A percentile compares a stretch with the other conserved stretches of the same genome.
Evolutionary conservation across 2,113 vertebrate species (phyloP).

Genomic region (Hiodon alosoides): DNA sequence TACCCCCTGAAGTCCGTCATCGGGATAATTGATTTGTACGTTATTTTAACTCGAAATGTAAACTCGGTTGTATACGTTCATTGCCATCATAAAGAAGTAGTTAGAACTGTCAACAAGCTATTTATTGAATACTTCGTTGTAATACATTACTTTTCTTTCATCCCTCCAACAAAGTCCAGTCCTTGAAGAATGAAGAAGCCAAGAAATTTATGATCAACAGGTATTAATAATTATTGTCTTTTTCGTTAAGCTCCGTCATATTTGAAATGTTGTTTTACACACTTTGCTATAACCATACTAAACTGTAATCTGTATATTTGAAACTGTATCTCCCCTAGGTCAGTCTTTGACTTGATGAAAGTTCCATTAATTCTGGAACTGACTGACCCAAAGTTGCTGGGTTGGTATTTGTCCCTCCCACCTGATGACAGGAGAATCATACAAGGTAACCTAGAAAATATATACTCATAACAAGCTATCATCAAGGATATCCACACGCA

Average conservation of each 20-base stretch:
- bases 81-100: no score
- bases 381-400: constrained; percentile 42
- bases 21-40: no score
- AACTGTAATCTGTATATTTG: neutral
- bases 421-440: constrained; percentile 44
- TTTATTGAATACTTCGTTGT: no score
- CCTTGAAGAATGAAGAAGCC: neutral
- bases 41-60: neutral
- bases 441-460: constrained; percentile 33
- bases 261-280: neutral
- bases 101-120: no score
- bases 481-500: neutral
- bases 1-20: neutral
- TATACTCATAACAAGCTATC: neutral
- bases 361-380: constrained; percentile 27
- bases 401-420: constrained; percentile 48
- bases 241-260: neutral
- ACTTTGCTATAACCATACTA: neutral
- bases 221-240: neutral
- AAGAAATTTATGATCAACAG: constrained; percentile 1
- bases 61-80: neutral
- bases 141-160: no score
- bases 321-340: constrained; percentile 29
- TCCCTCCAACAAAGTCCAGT: neutral
- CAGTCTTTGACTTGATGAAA: constrained; percentile 48